Conservation (phyloP, 2,888 invertebrate genomes). For the Volucella bombylans region DNA sequence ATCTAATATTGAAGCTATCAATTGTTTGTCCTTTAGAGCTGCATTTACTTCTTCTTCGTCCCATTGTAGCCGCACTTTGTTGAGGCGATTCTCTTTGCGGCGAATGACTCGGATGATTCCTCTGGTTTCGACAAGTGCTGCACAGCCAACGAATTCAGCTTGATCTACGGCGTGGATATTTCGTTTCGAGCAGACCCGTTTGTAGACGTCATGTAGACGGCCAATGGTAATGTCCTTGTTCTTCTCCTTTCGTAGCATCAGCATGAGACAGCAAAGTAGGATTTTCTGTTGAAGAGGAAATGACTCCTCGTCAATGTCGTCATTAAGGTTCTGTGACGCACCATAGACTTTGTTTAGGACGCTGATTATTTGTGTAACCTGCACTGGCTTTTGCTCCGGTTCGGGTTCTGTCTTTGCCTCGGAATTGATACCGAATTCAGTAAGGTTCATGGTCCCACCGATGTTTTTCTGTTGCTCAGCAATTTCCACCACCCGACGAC, state of each 20-base stretch:
- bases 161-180: slow-evolving; percentile 90
- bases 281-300: slow-evolving; percentile 96
- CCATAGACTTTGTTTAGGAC: slow-evolving; percentile 94
- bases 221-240: slow-evolving; percentile 92
- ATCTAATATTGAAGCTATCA: slow-evolving; percentile 90
- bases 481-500: slow-evolving; percentile 93
- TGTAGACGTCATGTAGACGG: slow-evolving; percentile 88
- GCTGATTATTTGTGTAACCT: slow-evolving; percentile 89
- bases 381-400: slow-evolving; percentile 85
- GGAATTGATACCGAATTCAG: slow-evolving; percentile 45
- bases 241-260: slow-evolving; percentile 91
- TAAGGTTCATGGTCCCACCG: slow-evolving; percentile 44
- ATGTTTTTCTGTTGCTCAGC: slow-evolving; percentile 84
- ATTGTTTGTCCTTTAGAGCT: slow-evolving; percentile 91
- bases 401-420: slow-evolving; percentile 77
- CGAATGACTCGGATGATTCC: slow-evolving; percentile 88
- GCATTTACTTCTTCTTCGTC: slow-evolving; percentile 91
- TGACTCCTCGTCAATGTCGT: slow-evolving; percentile 85
- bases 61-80: slow-evolving; percentile 90
- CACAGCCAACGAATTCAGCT: slow-evolving; percentile 90
- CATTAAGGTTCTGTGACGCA: slow-evolving; percentile 87
- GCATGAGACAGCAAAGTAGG: slow-evolving; percentile 91
- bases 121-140: slow-evolving; percentile 90
- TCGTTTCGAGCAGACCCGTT: slow-evolving; percentile 89
- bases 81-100: slow-evolving; percentile 85